Conservation (phyloP, 1,140 invertebrate species). For the Drosophila mauritiana region DNA sequence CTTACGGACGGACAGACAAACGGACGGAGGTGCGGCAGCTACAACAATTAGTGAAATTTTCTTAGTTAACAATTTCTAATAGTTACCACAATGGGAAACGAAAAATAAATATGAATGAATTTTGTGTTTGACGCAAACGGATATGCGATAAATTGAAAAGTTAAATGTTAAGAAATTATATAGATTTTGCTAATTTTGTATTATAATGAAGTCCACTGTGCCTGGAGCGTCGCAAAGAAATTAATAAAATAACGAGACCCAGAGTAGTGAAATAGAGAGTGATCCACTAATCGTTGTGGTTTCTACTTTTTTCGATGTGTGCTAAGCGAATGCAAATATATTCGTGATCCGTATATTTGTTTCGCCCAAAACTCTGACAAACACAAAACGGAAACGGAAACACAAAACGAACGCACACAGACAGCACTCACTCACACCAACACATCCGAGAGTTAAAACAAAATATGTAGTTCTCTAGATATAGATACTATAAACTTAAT, state of each 20-base stretch:
- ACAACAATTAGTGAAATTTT: conserved; percentile 75
- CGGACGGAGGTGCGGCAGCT: conserved; percentile 40
- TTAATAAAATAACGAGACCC: conserved; percentile 25
- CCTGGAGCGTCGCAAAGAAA: conserved; percentile 18
- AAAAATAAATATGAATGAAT: conserved; percentile 43
- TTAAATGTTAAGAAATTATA: conserved; percentile 38
- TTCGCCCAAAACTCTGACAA: conserved; percentile 31
- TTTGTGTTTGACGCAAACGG: conserved; percentile 46
- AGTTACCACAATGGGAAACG: conserved; percentile 40
- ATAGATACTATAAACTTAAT: conserved; percentile 53
- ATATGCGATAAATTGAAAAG: conserved; percentile 28
- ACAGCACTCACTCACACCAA: conserved; percentile 23
- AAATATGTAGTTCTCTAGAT: conserved; percentile 61
- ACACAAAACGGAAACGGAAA: conserved; percentile 51
- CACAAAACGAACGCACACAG: conserved; percentile 52
- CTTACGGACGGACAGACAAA: conserved; percentile 38
- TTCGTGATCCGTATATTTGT: conserved; percentile 36
- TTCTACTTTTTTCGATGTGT: conserved; percentile 55
- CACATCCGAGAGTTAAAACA: conserved; percentile 38
- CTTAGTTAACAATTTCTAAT: conserved; percentile 71
- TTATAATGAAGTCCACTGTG: conserved; percentile 35
- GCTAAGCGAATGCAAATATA: conserved; percentile 51
- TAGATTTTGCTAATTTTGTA: conserved; percentile 50
- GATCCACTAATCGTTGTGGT: conserved; percentile 17
- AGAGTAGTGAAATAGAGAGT: conserved; percentile 22